A percentile compares a stretch with the other conserved stretches of the same genome.
Conservation (phyloP, 2,113 vertebrate genomes). For the Halcyon malimbica region DNA sequence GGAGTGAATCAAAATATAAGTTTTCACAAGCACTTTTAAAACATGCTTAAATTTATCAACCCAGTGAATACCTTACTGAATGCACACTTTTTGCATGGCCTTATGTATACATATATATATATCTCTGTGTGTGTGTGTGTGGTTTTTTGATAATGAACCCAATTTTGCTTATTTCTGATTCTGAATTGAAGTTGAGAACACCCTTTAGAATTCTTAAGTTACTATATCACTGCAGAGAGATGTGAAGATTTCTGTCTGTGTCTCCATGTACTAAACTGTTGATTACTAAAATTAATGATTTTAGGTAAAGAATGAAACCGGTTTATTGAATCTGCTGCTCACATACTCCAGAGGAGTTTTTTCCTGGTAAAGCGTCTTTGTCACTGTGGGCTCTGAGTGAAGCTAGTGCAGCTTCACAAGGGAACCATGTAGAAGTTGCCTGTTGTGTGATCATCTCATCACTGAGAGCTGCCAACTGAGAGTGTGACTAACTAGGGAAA, state of each 20-base stretch:
- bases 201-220: not conserved
- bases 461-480: not conserved
- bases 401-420: not conserved
- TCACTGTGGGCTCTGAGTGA: not conserved
- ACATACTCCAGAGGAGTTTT: not conserved
- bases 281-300: not conserved
- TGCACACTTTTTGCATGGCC: not conserved
- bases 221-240: not conserved
- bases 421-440: rapidly evolving
- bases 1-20: not conserved
- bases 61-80: not conserved
- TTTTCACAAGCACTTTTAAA: not conserved
- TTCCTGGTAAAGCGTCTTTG: not conserved
- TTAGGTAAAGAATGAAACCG: not conserved
- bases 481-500: not conserved
- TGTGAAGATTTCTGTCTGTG: not conserved
- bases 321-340: not conserved
- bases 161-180: not conserved
- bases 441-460: not conserved
- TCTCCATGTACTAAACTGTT: not conserved
- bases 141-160: not conserved
- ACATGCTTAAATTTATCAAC: not conserved
- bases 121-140: not conserved
- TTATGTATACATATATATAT: not conserved
- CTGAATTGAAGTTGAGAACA: not conserved